Evolutionary conservation across 2,113 vertebrate genomes (phyloP).

Genomic region (Clarias batrachus): DNA sequence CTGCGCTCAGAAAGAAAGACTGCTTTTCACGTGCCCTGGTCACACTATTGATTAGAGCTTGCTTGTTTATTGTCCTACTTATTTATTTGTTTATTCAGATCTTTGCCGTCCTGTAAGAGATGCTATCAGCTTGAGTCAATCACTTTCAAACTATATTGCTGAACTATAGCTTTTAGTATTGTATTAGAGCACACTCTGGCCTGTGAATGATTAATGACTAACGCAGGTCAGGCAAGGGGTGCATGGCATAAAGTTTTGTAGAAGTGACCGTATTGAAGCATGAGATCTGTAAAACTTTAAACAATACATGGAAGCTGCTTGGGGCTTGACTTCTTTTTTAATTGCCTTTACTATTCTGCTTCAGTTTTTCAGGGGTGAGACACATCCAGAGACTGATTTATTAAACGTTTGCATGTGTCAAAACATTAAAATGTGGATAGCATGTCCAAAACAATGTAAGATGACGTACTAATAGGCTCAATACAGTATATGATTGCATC

Average conservation of each 20-base stretch:
- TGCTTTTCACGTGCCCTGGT: constrained; percentile 44
- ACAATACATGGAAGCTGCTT: background rate
- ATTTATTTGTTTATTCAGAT: constrained; percentile 50
- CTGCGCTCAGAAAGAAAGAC: constrained; percentile 46
- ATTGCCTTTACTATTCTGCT: background rate
- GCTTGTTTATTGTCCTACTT: constrained; percentile 52
- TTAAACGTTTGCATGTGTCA: background rate
- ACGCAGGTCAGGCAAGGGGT: background rate
- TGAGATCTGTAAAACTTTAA: constrained; percentile 14
- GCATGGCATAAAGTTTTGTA: constrained; percentile 1
- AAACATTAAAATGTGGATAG: background rate
- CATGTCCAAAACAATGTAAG: background rate
- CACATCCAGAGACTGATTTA: background rate
- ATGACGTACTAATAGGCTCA: background rate
- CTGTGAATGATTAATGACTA: constrained; percentile 16
- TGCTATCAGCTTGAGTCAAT: constrained; percentile 45
- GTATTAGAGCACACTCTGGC: background rate
- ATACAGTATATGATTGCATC: background rate
- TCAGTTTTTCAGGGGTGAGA: background rate
- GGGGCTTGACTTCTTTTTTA: background rate
- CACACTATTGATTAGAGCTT: constrained; percentile 52
- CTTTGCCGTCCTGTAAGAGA: constrained; percentile 39
- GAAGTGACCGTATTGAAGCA: constrained; percentile 9
- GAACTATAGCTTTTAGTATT: constrained; percentile 16
- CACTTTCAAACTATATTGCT: constrained; percentile 38